A percentile compares a stretch with the other conserved stretches of the same genome.
phyloP scores from a whole-genome alignment of 2,797 vertebrate genomes.

The Myotis pilosus region DNA sequence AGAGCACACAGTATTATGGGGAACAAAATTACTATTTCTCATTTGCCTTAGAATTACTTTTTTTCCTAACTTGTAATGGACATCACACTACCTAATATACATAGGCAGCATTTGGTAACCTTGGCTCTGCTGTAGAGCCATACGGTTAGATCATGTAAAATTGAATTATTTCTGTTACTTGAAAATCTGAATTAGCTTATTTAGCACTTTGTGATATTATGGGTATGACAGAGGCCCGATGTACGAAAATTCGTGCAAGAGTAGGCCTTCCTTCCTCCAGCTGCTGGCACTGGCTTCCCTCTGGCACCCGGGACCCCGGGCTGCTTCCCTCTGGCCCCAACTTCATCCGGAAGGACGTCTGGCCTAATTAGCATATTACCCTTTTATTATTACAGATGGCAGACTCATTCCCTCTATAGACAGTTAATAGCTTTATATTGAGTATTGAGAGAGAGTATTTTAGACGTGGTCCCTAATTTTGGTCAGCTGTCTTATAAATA shows the following conservation, averaged over 20 bases:
- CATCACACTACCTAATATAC: background rate
- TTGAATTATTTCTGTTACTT: conserved; percentile 37
- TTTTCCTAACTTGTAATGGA: conserved; percentile 40
- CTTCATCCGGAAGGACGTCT: too few relatives aligned
- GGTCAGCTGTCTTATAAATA: background rate
- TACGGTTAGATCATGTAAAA: conserved; percentile 30
- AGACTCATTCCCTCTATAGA: background rate
- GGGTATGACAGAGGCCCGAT: background rate
- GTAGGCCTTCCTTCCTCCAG: too few relatives aligned
- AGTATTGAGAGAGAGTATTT: conserved; percentile 18
- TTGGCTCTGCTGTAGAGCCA: background rate
- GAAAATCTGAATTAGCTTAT: conserved; percentile 32
- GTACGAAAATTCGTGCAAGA: too few relatives aligned
- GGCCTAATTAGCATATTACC: too few relatives aligned
- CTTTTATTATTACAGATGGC: background rate
- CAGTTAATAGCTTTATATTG: background rate
- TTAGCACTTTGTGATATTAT: background rate
- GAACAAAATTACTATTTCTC: background rate
- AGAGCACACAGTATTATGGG: background rate
- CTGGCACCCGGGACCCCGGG: too few relatives aligned
- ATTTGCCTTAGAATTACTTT: background rate
- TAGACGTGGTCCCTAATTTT: background rate
- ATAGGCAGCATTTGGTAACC: background rate
- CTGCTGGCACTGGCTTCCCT: too few relatives aligned
- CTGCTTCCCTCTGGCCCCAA: too few relatives aligned